Conservation (phyloP, 1,140 invertebrate genomes). For the Monomorium pharaonis region DNA sequence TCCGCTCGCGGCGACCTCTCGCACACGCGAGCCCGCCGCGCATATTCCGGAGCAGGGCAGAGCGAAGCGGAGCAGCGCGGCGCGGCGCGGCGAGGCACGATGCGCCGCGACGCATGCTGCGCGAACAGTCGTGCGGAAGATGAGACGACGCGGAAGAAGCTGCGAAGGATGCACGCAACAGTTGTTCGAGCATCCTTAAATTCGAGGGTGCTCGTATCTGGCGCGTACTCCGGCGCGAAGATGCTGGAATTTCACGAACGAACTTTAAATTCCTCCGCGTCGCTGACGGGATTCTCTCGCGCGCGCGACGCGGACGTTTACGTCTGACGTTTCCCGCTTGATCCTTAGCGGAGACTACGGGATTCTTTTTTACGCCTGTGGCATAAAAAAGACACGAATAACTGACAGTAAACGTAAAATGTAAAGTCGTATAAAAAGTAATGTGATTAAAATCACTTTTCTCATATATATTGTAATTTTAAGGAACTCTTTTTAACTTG, state of each 20-base stretch:
- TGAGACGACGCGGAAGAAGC: conserved; percentile 56
- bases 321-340: neutral
- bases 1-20: conserved; percentile 54
- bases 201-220: conserved; percentile 46
- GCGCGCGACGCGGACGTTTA: neutral
- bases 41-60: conserved; percentile 40
- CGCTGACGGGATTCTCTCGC: neutral
- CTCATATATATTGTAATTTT: neutral
- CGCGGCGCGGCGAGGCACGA: neutral
- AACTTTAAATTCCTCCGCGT: neutral
- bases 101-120: conserved; percentile 42
- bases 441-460: neutral
- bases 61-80: neutral
- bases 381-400: neutral
- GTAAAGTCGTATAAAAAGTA: neutral
- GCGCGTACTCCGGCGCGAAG: conserved; percentile 14
- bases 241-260: conserved; percentile 28
- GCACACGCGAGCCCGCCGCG: conserved; percentile 36
- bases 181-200: conserved; percentile 60
- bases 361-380: neutral
- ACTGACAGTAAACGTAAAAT: neutral
- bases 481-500: neutral
- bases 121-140: conserved; percentile 49
- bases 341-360: neutral
- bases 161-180: conserved; percentile 59